Percentiles rank a stretch among this genome's conserved stretches.
These are phyloP conservation scores for Pteruthius melanotis DNA, from an alignment of 2,113 vertebrate species.

Conservation along the genomic window DNA sequence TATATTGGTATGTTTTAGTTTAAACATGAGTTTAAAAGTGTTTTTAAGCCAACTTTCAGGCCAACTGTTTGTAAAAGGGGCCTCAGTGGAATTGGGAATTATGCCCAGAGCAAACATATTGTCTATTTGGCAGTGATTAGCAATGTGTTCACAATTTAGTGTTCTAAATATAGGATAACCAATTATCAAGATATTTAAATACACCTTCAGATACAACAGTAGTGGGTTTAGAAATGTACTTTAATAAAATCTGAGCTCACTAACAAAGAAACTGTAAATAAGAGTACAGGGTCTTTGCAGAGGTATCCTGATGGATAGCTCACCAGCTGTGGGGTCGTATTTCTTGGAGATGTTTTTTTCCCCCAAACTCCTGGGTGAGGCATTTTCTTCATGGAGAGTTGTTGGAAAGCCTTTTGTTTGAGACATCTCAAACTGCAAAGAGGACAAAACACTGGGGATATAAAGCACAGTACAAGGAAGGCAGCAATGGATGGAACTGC, in stretches of 20 bases:
- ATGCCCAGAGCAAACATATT: conserved; percentile 10
- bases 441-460: background rate
- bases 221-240: background rate
- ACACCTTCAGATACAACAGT: background rate
- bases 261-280: background rate
- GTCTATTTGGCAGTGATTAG: background rate
- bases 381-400: background rate
- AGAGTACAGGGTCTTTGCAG: background rate
- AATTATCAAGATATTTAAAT: background rate
- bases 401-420: background rate
- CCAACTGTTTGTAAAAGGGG: background rate
- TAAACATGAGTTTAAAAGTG: conserved; percentile 35
- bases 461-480: background rate
- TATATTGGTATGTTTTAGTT: conserved; percentile 7
- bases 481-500: background rate
- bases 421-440: background rate
- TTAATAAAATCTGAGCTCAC: background rate
- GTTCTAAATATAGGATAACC: background rate
- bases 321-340: fast-evolving
- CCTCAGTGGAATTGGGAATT: conserved; percentile 26
- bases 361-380: background rate
- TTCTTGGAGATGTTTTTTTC: background rate
- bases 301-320: background rate
- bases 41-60: background rate
- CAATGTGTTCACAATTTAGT: background rate